Evolutionary conservation across 2,113 vertebrate genomes (phyloP).

Genomic region (Gnathonemus longibarbis): DNA sequence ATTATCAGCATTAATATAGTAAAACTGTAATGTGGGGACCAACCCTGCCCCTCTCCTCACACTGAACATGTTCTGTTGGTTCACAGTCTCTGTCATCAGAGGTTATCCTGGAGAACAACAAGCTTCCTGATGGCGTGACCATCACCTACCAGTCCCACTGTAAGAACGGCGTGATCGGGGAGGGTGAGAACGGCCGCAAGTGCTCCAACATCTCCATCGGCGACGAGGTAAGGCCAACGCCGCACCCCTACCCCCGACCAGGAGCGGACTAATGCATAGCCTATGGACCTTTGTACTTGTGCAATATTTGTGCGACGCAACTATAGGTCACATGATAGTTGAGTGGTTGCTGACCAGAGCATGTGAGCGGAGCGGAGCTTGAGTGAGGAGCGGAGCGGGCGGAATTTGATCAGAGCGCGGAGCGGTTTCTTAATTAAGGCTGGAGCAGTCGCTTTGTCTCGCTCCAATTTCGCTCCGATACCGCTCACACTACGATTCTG

Average conservation of each 20-base stretch:
- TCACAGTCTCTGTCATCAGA: slow-evolving; percentile 90
- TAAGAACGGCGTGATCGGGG: slow-evolving; percentile 81
- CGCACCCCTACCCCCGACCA: background rate
- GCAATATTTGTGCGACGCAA: background rate
- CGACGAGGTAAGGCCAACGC: slow-evolving; percentile 70
- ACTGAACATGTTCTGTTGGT: background rate
- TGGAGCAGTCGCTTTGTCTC: no score
- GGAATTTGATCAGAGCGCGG: no score
- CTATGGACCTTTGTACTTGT: background rate
- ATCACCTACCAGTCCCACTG: slow-evolving; percentile 88
- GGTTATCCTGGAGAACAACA: slow-evolving; percentile 86
- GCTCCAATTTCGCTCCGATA: no score
- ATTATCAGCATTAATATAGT: background rate
- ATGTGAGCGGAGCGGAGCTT: no score
- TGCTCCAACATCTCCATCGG: slow-evolving; percentile 96
- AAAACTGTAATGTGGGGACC: background rate
- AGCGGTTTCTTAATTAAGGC: no score
- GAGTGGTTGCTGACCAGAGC: no score
- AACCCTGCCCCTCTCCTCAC: background rate
- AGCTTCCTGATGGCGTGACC: slow-evolving; percentile 82
- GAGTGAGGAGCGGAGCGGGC: no score
- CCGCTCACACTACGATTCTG: no score
- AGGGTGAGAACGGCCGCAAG: slow-evolving; percentile 83
- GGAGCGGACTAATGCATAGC: background rate
- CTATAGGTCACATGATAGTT: background rate